Conservation (phyloP, 2,797 vertebrate genomes). For the Bucorvus abyssinicus region DNA sequence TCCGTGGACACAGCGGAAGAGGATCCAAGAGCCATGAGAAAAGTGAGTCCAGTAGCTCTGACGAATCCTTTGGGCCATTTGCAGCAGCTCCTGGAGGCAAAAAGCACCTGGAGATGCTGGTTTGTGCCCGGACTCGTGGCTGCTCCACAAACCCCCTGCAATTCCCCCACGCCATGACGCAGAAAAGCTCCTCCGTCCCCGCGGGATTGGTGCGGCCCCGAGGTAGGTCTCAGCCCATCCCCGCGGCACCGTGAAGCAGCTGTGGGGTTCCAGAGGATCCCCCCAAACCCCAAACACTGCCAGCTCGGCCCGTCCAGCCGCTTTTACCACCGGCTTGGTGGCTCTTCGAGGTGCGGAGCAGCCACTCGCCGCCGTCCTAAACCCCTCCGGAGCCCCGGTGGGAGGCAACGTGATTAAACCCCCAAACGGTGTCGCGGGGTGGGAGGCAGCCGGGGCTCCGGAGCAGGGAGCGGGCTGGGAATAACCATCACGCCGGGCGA, state of each 20-base stretch:
- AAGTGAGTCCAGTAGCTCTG: background rate
- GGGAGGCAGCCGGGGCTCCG: background rate
- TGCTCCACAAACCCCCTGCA: background rate
- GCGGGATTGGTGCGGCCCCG: fast-evolving
- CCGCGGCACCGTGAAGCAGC: background rate
- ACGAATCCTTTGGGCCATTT: background rate
- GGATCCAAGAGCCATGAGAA: background rate
- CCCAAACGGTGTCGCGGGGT: too few relatives aligned
- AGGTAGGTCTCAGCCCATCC: background rate
- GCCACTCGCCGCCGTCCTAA: too few relatives aligned
- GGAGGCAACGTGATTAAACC: too few relatives aligned
- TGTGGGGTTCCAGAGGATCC: background rate
- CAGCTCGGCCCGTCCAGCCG: too few relatives aligned
- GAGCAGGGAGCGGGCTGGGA: background rate
- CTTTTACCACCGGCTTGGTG: too few relatives aligned
- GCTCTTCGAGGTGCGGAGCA: too few relatives aligned
- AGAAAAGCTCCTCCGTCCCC: background rate
- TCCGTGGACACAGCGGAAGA: background rate
- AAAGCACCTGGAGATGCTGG: background rate
- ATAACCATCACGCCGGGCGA: too few relatives aligned
- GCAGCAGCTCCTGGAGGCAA: background rate
- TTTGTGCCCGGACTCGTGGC: background rate
- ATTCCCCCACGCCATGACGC: background rate
- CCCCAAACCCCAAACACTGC: background rate
- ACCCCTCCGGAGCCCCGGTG: too few relatives aligned